Percentiles rank a stretch among this genome's conserved stretches.
Conservation (phyloP, 37 sponge, comb jelly and placozoan species). For the Cliona cf. orientalis region DNA sequence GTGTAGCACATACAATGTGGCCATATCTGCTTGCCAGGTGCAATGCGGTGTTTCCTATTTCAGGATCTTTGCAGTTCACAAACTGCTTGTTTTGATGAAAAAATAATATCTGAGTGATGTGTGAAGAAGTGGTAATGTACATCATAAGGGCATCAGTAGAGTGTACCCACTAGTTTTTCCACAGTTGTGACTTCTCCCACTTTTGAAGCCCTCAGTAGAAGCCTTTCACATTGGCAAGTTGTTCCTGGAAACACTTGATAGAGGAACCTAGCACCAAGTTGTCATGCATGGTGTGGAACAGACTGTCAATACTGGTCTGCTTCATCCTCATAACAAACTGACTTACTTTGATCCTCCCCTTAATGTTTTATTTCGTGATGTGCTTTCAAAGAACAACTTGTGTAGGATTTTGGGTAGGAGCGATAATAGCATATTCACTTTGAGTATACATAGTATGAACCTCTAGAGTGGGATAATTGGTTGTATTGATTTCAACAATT, state of each 20-base stretch:
- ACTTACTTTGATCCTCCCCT: conserved; percentile 70
- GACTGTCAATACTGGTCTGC: neutral
- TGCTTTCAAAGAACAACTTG: conserved; percentile 83
- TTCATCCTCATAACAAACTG: neutral
- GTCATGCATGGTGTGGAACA: neutral
- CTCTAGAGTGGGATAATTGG: conserved; percentile 42
- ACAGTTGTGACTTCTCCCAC: conserved; percentile 70
- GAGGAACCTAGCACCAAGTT: too few species aligned
- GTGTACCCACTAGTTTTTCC: conserved; percentile 71
- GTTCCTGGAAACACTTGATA: conserved; percentile 94
- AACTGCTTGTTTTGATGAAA: conserved; percentile 40
- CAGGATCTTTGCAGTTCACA: conserved; percentile 52
- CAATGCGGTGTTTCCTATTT: conserved; percentile 81
- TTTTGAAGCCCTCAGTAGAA: conserved; percentile 67
- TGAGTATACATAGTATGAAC: neutral
- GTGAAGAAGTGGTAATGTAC: too few species aligned
- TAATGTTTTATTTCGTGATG: conserved; percentile 80
- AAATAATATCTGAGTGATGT: conserved; percentile 49
- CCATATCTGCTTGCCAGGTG: conserved; percentile 84
- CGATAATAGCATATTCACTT: neutral
- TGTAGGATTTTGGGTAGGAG: neutral
- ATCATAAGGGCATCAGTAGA: neutral
- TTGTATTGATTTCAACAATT: conserved; percentile 61
- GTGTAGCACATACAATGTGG: conserved; percentile 55
- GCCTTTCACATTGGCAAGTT: conserved; percentile 68